Evolutionary conservation across 2,797 vertebrate species (phyloP), one percentile per base, ranked within the genome.

Genomic region (Setipinna tenuifilis): DNA sequence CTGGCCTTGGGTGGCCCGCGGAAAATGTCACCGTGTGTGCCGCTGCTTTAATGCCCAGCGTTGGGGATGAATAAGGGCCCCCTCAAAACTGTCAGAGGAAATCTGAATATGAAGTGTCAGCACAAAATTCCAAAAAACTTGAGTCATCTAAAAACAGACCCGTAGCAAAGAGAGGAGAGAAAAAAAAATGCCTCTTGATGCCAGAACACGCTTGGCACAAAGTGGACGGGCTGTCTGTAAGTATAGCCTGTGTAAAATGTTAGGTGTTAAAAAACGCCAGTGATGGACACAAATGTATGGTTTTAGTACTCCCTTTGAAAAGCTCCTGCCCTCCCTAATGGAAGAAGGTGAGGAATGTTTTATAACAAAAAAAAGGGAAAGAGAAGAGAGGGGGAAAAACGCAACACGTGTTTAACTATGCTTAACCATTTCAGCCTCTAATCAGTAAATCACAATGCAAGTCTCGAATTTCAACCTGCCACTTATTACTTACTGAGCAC

Each of bases 21-120:
- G 90, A 89, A 91, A 90, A 88, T 86, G 87, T 87, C 85, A 87
- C 89, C 83, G 86, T 87, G 88, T 71, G 86, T 48, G 46, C 10
- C 4, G 3, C 9, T 9, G 82, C 81, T 86, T 89, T 87, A 89
- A 86, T 86, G 87, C 84, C 83, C 78, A 57, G 85, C 35, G 68
- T n/a, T n/a, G n/a, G 68, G 83, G 85, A 88, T 50, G 85, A 89
- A 88, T 86, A 85, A 62, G 57, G 59, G 82, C 86, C 59, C 78
- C 89, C 88, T 41, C 19, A 84, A 88, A 88, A 85, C 83, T 87
- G 88, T 88, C 90, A 89, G 82, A 84, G 85, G 83, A 89, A 88
- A 92, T 87, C 84, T 81, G 61, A 88, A 82, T 83, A 84, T 35
- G 57, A 61, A 48, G 86, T 90, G 86, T 89, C 89, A 87, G 88